Base-by-base conservation (phyloP, 1,140 invertebrate genomes). In the Drepana arcuata region DNA sequence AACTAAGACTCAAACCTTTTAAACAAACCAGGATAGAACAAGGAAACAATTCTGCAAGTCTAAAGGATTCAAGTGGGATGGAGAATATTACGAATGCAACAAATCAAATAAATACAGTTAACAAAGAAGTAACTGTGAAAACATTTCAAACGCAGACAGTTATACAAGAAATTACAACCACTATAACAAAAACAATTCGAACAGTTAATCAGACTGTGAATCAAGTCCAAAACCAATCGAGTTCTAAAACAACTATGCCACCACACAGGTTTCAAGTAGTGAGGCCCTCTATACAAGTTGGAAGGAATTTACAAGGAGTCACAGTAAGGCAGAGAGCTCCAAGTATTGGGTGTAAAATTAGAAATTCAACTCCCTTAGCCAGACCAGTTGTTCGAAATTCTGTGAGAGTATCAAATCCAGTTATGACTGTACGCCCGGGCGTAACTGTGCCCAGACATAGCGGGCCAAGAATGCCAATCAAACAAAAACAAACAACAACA, bases 101-200 rank as follows among this genome's bases (percentile, higher is more conserved):
- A 5, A 68, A 66, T 39, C 57, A 69, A 66, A 43, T 63, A 10
- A 70, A 60, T 32, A 65, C 61, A 14, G 56, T 74, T 2, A 78
- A 74, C 44, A 74, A 67, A 33, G 50, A 61, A 39, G 64, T 68
- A 3, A 59, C 66, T 14, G 71, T 82, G 3, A 75, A 82, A 67
- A 70, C 65, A 16, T 66, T 68, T 55, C 67, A 82, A 54, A 67
- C 70, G 1, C 58, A 77, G 47, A 49, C 47, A 11, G 59, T 82
- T 14, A 73, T 82, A 36, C 52, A 82, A 61, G 77, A 82, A 61
- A 68, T 82, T 13, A 82, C 77, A 13, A 80, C 75, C 28, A 82
- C 77, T 10, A 72, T 82, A 9, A 82, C 77, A 15, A 77, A 75
- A 63, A 82, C 77, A 9, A 79, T 81, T 34, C 58, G 69, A 45